phyloP scores from a whole-genome alignment of 1,140 invertebrate genomes.

The Phymastichus coffea region DNA sequence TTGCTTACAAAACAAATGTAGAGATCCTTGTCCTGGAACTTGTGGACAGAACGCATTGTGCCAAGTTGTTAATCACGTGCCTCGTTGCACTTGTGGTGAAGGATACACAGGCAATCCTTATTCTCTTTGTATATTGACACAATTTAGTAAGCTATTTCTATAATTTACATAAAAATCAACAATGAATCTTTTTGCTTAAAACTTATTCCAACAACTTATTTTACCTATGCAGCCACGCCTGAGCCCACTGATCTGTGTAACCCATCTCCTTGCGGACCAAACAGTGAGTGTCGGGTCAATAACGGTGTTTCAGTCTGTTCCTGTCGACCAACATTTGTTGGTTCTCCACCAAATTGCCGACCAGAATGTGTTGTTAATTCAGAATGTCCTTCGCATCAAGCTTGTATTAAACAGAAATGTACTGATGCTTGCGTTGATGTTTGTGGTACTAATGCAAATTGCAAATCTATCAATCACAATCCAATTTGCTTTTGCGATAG shows the following conservation, averaged over 20 bases:
- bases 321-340: slow-evolving; percentile 62
- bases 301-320: slow-evolving; percentile 67
- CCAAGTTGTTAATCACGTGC: slow-evolving; percentile 66
- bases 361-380: slow-evolving; percentile 76
- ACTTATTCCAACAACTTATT: no score
- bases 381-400: slow-evolving; percentile 73
- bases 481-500: slow-evolving; percentile 71
- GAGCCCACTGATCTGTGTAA: slow-evolving; percentile 62
- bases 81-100: slow-evolving; percentile 52
- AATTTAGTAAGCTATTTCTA: slow-evolving; percentile 40
- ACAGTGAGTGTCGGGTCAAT: slow-evolving; percentile 65
- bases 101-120: slow-evolving; percentile 63
- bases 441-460: slow-evolving; percentile 72
- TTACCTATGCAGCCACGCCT: no score
- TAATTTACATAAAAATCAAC: background rate
- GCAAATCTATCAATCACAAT: slow-evolving; percentile 70
- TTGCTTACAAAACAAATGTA: slow-evolving; percentile 64
- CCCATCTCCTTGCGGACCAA: slow-evolving; percentile 74
- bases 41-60: slow-evolving; percentile 69
- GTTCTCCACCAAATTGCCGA: slow-evolving; percentile 66
- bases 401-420: slow-evolving; percentile 76
- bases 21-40: slow-evolving; percentile 67
- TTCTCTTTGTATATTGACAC: slow-evolving; percentile 53
- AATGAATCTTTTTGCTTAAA: no score
- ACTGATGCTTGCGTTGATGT: slow-evolving; percentile 75